Evolutionary conservation across 2,888 invertebrate genomes (phyloP).

Genomic region (Ectemnius continuus): DNA sequence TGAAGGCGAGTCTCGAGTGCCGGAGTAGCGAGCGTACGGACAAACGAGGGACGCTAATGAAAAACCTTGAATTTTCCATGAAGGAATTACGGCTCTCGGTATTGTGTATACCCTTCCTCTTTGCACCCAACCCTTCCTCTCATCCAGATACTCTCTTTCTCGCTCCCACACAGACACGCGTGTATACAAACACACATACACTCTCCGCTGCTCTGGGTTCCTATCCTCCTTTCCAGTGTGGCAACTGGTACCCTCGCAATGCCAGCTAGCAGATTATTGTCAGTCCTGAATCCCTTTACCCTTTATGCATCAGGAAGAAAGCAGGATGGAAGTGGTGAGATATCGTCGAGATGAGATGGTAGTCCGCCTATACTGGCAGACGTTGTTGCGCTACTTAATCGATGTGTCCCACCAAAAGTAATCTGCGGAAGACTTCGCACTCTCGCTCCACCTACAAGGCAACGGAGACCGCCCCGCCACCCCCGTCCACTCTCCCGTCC

Average conservation of each 20-base stretch:
- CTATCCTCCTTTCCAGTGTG: neutral
- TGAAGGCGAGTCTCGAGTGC: constrained; percentile 48
- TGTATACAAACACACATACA: neutral
- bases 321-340: constrained; percentile 22
- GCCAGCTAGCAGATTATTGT: constrained; percentile 48
- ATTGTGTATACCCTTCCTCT: constrained; percentile 23
- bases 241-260: too few species aligned
- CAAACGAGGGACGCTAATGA: constrained; percentile 71
- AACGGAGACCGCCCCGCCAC: too few species aligned
- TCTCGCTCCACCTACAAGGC: too few species aligned
- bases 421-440: too few species aligned
- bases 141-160: neutral
- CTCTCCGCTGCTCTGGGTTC: neutral
- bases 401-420: too few species aligned
- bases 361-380: too few species aligned
- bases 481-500: neutral
- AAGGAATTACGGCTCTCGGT: constrained; percentile 69
- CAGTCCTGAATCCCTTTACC: constrained; percentile 24
- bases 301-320: neutral
- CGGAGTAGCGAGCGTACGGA: constrained; percentile 32
- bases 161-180: constrained; percentile 16
- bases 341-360: constrained; percentile 35
- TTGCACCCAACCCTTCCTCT: neutral
- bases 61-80: constrained; percentile 78
- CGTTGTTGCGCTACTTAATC: too few species aligned